A percentile compares a stretch with the other conserved stretches of the same genome.
Evolutionary conservation across 2,797 vertebrate species (phyloP).

Genomic region (Lophotriccus pileatus): DNA sequence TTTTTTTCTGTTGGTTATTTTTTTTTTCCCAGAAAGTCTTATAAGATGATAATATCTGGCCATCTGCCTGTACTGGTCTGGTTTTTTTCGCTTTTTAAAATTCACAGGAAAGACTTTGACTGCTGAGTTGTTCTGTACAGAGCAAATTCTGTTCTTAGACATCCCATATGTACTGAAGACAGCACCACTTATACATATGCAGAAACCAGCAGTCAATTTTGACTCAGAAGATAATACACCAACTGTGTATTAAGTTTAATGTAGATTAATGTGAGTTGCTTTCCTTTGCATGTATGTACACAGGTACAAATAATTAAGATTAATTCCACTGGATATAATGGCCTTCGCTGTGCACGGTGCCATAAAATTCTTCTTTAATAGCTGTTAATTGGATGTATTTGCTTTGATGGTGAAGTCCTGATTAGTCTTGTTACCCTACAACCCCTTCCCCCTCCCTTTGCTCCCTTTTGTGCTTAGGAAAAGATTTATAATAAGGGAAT

Average conservation of each 20-base stretch:
- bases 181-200: constrained; percentile 61
- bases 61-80: constrained; percentile 49
- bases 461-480: constrained; percentile 54
- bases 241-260: constrained; percentile 82
- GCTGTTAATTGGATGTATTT: constrained; percentile 80
- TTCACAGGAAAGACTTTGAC: constrained; percentile 48
- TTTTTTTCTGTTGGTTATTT: no score
- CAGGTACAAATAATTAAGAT: constrained; percentile 88
- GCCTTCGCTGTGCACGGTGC: constrained; percentile 81
- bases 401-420: constrained; percentile 80
- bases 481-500: constrained; percentile 59
- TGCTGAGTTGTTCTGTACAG: constrained; percentile 54
- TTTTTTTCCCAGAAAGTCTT: neutral
- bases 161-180: constrained; percentile 63
- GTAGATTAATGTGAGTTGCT: constrained; percentile 91
- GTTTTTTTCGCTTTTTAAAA: constrained; percentile 56
- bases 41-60: constrained; percentile 63
- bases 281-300: constrained; percentile 79
- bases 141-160: constrained; percentile 73
- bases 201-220: constrained; percentile 77
- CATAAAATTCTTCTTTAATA: constrained; percentile 79
- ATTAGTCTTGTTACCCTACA: constrained; percentile 77
- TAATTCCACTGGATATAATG: constrained; percentile 82
- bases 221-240: constrained; percentile 79
- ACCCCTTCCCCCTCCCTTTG: constrained; percentile 18